Percentiles rank a stretch among this genome's conserved stretches.
phyloP scores from a whole-genome alignment of 2,888 invertebrate genomes.

The Strigamia crassipes region DNA sequence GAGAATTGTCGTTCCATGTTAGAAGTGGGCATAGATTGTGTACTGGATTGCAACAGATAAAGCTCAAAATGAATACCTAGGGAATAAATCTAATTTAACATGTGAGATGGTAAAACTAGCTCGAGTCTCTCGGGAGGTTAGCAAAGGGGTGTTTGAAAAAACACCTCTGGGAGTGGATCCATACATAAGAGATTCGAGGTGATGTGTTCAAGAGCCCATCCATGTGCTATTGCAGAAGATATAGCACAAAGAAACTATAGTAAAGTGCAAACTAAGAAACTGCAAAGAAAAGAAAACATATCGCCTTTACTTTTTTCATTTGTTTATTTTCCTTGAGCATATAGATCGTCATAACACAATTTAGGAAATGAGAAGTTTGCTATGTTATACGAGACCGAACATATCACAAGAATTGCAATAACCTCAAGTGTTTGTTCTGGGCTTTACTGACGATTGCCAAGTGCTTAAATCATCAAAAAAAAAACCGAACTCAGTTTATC shows the following conservation, averaged over 20 bases:
- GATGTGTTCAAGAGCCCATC: background rate
- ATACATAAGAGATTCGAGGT: background rate
- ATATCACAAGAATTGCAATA: background rate
- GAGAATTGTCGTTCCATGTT: too few species aligned
- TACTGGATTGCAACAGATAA: slow-evolving; percentile 3
- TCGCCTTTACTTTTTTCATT: background rate
- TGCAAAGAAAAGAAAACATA: background rate
- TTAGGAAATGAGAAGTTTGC: slow-evolving; percentile 1
- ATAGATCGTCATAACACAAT: background rate
- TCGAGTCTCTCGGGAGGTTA: background rate
- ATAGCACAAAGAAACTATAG: background rate
- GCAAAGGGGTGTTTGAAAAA: slow-evolving; percentile 32
- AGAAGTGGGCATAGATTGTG: background rate
- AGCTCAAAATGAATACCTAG: slow-evolving; percentile 1
- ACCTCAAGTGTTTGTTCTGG: background rate
- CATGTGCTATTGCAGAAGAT: background rate
- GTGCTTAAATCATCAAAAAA: slow-evolving; percentile 1
- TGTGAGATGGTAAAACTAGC: background rate
- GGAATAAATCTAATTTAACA: slow-evolving; percentile 40
- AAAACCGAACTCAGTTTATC: background rate
- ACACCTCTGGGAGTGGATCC: background rate
- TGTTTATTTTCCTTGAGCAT: background rate
- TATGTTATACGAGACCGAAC: background rate
- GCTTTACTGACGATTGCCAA: background rate
- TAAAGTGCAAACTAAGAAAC: background rate